Conservation (phyloP, 1,140 invertebrate species). For the Hyphantria cunea region DNA sequence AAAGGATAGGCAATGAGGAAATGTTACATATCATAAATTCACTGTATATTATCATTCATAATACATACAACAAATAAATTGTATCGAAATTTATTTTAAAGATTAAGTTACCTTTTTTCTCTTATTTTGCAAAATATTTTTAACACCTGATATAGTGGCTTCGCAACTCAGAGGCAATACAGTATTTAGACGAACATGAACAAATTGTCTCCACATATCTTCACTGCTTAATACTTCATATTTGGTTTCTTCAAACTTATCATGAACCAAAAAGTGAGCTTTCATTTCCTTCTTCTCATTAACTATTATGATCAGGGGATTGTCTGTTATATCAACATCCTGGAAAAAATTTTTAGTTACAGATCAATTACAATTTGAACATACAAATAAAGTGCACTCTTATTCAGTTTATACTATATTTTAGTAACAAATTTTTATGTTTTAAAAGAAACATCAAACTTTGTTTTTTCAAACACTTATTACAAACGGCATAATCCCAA, state of each 20-base stretch:
- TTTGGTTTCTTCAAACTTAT: slow-evolving; percentile 85
- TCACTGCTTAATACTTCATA: slow-evolving; percentile 84
- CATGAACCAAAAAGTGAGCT: slow-evolving; percentile 87
- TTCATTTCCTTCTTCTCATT: slow-evolving; percentile 82
- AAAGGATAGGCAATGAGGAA: no score
- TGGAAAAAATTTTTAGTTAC: slow-evolving; percentile 55
- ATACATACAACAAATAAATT: no score
- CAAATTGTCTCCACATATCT: slow-evolving; percentile 85
- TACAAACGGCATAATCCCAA: no score
- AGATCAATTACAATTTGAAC: not conserved
- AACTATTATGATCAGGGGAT: slow-evolving; percentile 86
- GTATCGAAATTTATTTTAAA: no score
- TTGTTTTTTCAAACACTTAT: no score
- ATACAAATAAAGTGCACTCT: no score
- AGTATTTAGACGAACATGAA: slow-evolving; percentile 84
- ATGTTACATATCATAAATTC: no score
- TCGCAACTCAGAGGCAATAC: slow-evolving; percentile 82
- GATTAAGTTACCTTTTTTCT: slow-evolving; percentile 79
- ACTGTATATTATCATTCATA: no score
- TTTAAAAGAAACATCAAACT: no score
- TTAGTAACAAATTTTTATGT: no score
- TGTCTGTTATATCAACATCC: slow-evolving; percentile 89
- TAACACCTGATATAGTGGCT: slow-evolving; percentile 79
- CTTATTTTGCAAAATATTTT: slow-evolving; percentile 81
- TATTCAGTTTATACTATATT: not conserved